A percentile compares a stretch with the other conserved stretches of the same genome.
phyloP scores from a whole-genome alignment of 2,113 vertebrate species.

The Myotis lucifugus region DNA sequence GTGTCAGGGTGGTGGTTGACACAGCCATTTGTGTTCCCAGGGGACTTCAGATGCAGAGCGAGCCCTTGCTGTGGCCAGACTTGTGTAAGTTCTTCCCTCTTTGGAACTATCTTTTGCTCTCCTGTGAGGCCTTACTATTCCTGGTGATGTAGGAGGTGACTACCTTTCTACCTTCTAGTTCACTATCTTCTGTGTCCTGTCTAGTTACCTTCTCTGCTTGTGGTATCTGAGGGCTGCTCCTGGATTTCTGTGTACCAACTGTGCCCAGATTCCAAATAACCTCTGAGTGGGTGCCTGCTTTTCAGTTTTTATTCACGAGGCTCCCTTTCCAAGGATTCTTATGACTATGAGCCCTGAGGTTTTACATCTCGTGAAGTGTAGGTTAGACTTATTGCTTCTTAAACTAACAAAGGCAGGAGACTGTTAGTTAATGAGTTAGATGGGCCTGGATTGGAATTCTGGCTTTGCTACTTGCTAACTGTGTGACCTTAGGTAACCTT shows the following conservation, averaged over 20 bases:
- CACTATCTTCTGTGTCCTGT: neutral
- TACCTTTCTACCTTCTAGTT: neutral
- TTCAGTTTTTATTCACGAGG: constrained; percentile 33
- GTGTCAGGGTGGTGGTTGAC: constrained; percentile 54
- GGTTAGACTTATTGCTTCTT: neutral
- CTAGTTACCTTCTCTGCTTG: neutral
- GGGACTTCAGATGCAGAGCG: constrained; percentile 95
- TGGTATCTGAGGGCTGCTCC: neutral
- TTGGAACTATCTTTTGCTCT: constrained; percentile 40
- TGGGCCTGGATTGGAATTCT: constrained; percentile 20
- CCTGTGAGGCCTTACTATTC: neutral
- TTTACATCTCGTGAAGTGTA: constrained; percentile 38
- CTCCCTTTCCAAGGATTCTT: constrained; percentile 11
- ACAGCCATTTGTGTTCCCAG: constrained; percentile 82
- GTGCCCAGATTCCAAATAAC: neutral
- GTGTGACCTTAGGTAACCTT: constrained; percentile 1
- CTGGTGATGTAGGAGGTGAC: neutral
- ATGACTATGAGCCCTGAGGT: neutral
- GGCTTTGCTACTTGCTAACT: neutral
- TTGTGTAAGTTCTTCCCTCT: constrained; percentile 90
- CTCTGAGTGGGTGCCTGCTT: neutral
- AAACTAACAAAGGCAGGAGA: neutral
- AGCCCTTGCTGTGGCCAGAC: constrained; percentile 92
- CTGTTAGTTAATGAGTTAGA: neutral
- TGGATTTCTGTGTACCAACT: neutral